These are phyloP conservation scores for Dolichoris vasculosae DNA, from an alignment of 1,140 invertebrate genomes.

Conservation along the genomic window DNA sequence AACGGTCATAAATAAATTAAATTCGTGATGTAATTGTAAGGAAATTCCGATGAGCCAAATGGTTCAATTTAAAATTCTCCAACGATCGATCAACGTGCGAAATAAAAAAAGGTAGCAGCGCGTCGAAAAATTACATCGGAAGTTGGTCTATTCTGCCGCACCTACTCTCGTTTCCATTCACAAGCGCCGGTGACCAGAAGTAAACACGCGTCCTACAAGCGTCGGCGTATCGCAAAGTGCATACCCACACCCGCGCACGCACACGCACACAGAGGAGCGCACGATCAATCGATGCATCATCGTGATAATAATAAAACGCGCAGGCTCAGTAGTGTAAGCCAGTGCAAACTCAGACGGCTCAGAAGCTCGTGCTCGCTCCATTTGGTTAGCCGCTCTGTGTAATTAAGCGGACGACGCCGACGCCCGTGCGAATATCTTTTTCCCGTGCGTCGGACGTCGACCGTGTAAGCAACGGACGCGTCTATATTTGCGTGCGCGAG, in stretches of 20 bases:
- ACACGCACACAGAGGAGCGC: not conserved
- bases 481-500: not conserved
- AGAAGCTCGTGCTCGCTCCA: not conserved
- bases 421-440: not conserved
- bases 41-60: no score
- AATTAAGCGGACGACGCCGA: constrained; percentile 16
- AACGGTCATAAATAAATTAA: no score
- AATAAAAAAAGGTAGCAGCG: no score
- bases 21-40: no score
- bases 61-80: no score
- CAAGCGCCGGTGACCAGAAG: not conserved
- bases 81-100: no score
- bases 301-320: constrained; percentile 24
- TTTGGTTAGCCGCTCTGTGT: constrained; percentile 9
- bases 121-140: no score
- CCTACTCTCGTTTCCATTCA: not conserved
- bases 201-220: not conserved
- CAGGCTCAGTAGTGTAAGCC: constrained; percentile 10
- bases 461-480: no score
- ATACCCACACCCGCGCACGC: not conserved
- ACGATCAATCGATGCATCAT: constrained; percentile 34
- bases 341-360: constrained; percentile 1
- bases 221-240: not conserved
- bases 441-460: not conserved
- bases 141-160: not conserved